A percentile compares a stretch with the other conserved stretches of the same genome.
These are phyloP conservation scores for Schizopygopsis pylzovi DNA, from an alignment of 2,797 vertebrate genomes.

Conservation along the genomic window DNA sequence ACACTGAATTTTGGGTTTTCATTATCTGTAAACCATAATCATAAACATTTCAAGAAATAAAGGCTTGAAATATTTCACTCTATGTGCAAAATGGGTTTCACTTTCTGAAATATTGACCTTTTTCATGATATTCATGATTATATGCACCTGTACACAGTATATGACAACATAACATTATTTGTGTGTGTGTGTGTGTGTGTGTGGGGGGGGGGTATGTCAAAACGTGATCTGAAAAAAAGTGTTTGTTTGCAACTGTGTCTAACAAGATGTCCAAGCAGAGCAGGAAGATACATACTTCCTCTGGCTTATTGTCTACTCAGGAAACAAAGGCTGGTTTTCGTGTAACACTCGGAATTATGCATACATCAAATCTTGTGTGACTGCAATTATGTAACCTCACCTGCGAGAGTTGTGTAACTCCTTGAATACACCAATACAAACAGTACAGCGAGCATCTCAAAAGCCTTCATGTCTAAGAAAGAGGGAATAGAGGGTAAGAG, in stretches of 20 bases:
- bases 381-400: conserved; percentile 6
- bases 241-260: neutral
- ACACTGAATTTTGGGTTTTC: too few relatives aligned
- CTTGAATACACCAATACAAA: conserved; percentile 65
- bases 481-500: conserved; percentile 44
- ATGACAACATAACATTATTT: neutral
- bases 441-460: conserved; percentile 64
- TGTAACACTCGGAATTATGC: neutral
- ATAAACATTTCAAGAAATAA: too few relatives aligned
- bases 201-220: neutral
- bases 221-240: conserved; percentile 30
- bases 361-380: neutral
- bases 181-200: too few relatives aligned
- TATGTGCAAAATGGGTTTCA: too few relatives aligned
- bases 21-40: too few relatives aligned
- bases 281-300: conserved; percentile 64
- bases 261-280: conserved; percentile 34
- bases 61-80: too few relatives aligned
- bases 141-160: neutral
- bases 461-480: conserved; percentile 74
- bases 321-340: conserved; percentile 39
- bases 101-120: too few relatives aligned
- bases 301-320: conserved; percentile 60
- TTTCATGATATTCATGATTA: too few relatives aligned
- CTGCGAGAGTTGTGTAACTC: conserved; percentile 63